These are phyloP conservation scores for Drosophila ercepeae DNA, from an alignment of 1,140 invertebrate genomes.

Conservation along the genomic window DNA sequence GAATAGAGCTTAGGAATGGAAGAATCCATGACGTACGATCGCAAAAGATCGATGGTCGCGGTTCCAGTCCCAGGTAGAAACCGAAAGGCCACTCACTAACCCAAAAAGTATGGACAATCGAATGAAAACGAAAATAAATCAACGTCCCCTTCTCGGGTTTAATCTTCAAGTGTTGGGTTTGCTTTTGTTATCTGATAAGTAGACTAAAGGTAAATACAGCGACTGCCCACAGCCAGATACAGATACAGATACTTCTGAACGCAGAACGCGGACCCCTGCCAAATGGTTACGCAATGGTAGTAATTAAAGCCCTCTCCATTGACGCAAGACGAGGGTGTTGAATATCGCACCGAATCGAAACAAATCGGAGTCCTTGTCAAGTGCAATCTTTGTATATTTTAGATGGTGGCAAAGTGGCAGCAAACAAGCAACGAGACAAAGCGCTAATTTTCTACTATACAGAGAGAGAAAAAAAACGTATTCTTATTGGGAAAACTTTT, in stretches of 20 bases:
- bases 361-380: slow-evolving; percentile 37
- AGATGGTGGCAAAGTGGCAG: slow-evolving; percentile 40
- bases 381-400: slow-evolving; percentile 33
- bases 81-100: slow-evolving; percentile 4
- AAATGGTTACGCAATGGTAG: slow-evolving; percentile 47
- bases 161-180: slow-evolving; percentile 57
- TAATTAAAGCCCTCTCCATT: slow-evolving; percentile 45
- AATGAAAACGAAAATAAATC: slow-evolving; percentile 50
- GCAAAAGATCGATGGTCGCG: slow-evolving; percentile 29
- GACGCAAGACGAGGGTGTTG: slow-evolving; percentile 46
- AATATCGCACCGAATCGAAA: slow-evolving; percentile 55
- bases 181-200: slow-evolving; percentile 59
- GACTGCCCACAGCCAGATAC: slow-evolving; percentile 17
- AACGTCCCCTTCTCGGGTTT: slow-evolving; percentile 14
- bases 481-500: no score
- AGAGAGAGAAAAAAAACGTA: not conserved
- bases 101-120: slow-evolving; percentile 5
- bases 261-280: slow-evolving; percentile 13
- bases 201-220: slow-evolving; percentile 37
- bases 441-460: slow-evolving; percentile 37
- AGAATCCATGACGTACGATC: no score
- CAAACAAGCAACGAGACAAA: slow-evolving; percentile 48
- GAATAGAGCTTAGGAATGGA: not conserved
- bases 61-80: not conserved
- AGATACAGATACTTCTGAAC: slow-evolving; percentile 40